Conservation (phyloP, 2,888 invertebrate species). For the Euclidia mi region DNA sequence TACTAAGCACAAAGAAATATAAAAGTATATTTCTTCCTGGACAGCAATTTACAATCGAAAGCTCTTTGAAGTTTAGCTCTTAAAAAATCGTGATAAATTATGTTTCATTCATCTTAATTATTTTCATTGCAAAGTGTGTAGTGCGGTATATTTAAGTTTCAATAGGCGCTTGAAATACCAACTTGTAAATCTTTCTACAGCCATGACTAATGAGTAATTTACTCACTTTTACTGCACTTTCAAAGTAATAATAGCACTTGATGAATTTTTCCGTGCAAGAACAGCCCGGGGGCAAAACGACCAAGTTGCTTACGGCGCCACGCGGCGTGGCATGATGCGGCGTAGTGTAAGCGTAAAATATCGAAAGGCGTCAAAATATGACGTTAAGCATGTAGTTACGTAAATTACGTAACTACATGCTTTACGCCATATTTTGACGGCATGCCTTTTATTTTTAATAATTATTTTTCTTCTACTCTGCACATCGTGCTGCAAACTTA, state of each 20-base stretch:
- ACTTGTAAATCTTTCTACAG: slow-evolving; percentile 59
- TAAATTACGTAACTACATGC: slow-evolving; percentile 52
- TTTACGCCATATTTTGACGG: slow-evolving; percentile 27
- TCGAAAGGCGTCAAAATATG: too few relatives aligned
- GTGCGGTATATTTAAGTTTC: slow-evolving; percentile 48
- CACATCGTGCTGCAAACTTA: neutral
- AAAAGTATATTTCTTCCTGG: too few relatives aligned
- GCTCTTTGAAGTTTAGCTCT: too few relatives aligned
- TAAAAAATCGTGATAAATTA: neutral
- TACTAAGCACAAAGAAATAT: too few relatives aligned
- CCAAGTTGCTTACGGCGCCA: slow-evolving; percentile 28
- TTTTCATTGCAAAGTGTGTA: slow-evolving; percentile 20
- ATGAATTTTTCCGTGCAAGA: slow-evolving; percentile 71
- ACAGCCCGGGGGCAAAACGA: slow-evolving; percentile 53
- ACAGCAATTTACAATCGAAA: too few relatives aligned
- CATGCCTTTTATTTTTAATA: neutral
- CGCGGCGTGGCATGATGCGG: too few relatives aligned
- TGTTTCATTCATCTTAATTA: slow-evolving; percentile 9
- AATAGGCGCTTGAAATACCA: slow-evolving; percentile 43
- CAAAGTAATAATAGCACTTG: slow-evolving; percentile 77
- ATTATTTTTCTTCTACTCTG: neutral
- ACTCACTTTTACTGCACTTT: slow-evolving; percentile 77
- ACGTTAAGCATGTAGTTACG: slow-evolving; percentile 59
- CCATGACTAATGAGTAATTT: slow-evolving; percentile 72
- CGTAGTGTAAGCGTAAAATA: slow-evolving; percentile 13